phyloP scores from a whole-genome alignment of 2,888 invertebrate genomes.

The Pycnomerus fuliginosus region DNA sequence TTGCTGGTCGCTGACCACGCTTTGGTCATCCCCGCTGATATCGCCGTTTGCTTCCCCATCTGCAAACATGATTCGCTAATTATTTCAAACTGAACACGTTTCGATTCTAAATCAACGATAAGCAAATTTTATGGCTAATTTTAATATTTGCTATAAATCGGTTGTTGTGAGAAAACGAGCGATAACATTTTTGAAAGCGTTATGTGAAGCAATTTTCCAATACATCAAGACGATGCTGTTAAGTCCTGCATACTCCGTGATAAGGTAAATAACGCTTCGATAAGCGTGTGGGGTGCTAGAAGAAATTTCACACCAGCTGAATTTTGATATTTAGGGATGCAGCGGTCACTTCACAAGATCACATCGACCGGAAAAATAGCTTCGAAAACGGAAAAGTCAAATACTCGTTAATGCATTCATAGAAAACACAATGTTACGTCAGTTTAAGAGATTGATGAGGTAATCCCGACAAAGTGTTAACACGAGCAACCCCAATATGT shows the following conservation, averaged over 20 bases:
- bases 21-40: slow-evolving; percentile 63
- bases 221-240: slow-evolving; percentile 44
- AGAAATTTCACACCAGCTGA: slow-evolving; percentile 51
- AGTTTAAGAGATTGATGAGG: slow-evolving; percentile 40
- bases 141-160: no score
- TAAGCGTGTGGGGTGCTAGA: slow-evolving; percentile 33
- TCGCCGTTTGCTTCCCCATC: slow-evolving; percentile 64
- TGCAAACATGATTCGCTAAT: slow-evolving; percentile 50
- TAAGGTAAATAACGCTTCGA: slow-evolving; percentile 44
- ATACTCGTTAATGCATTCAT: background rate
- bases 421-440: slow-evolving; percentile 29
- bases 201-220: slow-evolving; percentile 45
- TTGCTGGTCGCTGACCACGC: slow-evolving; percentile 60
- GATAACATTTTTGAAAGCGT: slow-evolving; percentile 19
- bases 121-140: no score
- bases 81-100: no score
- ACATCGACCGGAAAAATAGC: slow-evolving; percentile 47
- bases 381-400: slow-evolving; percentile 29
- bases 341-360: slow-evolving; percentile 30
- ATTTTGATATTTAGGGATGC: slow-evolving; percentile 52
- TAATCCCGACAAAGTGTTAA: slow-evolving; percentile 32
- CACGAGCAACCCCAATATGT: slow-evolving; percentile 33
- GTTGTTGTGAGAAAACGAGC: slow-evolving; percentile 18
- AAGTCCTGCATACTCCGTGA: slow-evolving; percentile 50
- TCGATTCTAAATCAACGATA: no score